These are phyloP conservation scores for Drosophila chauvacae DNA, from an alignment of 1,140 invertebrate genomes.

Conservation along the genomic window DNA sequence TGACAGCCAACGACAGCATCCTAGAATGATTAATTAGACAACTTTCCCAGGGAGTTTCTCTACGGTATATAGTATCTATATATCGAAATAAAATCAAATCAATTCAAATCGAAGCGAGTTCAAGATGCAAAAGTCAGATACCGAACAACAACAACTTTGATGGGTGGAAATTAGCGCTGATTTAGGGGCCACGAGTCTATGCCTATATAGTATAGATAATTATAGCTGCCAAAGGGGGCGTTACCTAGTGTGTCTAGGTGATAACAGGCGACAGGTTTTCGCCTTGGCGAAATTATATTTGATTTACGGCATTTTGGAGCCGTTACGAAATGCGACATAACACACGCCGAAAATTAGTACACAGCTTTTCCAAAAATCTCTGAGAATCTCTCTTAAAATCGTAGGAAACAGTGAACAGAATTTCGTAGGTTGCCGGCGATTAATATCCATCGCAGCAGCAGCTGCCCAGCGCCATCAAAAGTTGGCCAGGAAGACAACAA, in stretches of 20 bases:
- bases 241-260: slow-evolving; percentile 71
- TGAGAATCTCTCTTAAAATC: slow-evolving; percentile 2
- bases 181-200: slow-evolving; percentile 61
- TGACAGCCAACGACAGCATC: slow-evolving; percentile 73
- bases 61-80: neutral
- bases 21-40: slow-evolving; percentile 73
- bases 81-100: slow-evolving; percentile 19
- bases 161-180: slow-evolving; percentile 52
- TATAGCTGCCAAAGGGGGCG: slow-evolving; percentile 48
- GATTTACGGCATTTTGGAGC: slow-evolving; percentile 77
- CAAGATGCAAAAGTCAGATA: slow-evolving; percentile 31
- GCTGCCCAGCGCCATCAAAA: slow-evolving; percentile 78
- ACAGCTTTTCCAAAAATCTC: slow-evolving; percentile 46
- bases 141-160: slow-evolving; percentile 3
- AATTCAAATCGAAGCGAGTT: slow-evolving; percentile 9
- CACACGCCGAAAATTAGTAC: slow-evolving; percentile 67
- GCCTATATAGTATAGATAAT: slow-evolving; percentile 16
- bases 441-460: slow-evolving; percentile 77
- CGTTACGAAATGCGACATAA: slow-evolving; percentile 77
- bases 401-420: slow-evolving; percentile 43
- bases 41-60: neutral
- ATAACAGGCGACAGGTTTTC: slow-evolving; percentile 67
- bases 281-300: slow-evolving; percentile 62
- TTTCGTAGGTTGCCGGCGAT: slow-evolving; percentile 71
- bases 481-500: slow-evolving; percentile 42